Percentiles rank a stretch among this genome's conserved stretches.
Conservation (phyloP, 2,113 vertebrate genomes). For the Oreochromis niloticus region DNA sequence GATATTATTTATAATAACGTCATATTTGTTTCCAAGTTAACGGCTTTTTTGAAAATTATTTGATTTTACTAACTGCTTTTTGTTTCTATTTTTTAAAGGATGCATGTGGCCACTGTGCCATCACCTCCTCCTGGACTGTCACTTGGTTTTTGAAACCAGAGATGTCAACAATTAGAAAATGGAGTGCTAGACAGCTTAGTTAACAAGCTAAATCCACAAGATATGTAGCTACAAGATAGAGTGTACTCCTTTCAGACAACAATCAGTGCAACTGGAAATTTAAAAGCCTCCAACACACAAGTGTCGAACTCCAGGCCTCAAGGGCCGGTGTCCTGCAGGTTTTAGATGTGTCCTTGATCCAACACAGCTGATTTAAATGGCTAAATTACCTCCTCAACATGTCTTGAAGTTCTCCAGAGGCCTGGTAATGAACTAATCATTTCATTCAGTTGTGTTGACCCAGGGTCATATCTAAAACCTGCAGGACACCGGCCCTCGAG, state of each 20-base stretch:
- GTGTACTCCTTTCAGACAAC: neutral
- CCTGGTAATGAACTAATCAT: too few species aligned
- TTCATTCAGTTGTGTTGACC: too few species aligned
- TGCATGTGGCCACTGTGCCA: neutral
- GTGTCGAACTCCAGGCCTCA: too few species aligned
- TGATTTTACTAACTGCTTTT: neutral
- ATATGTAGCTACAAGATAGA: neutral
- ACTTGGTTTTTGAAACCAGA: neutral
- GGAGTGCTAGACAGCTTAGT: neutral
- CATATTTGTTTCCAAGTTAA: neutral
- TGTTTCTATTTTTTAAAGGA: neutral
- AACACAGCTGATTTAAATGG: too few species aligned
- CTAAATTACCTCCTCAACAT: too few species aligned
- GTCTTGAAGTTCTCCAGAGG: too few species aligned
- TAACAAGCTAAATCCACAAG: neutral
- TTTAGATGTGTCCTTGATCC: too few species aligned
- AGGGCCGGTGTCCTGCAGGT: too few species aligned
- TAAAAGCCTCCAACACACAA: neutral
- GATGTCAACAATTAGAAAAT: neutral
- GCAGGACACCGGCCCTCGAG: neutral
- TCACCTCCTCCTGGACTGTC: neutral
- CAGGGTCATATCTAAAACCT: too few species aligned
- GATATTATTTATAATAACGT: neutral
- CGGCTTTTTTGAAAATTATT: neutral
- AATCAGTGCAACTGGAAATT: neutral